A percentile compares a stretch with the other conserved stretches of the same genome.
Conservation (phyloP, 2,113 vertebrate species). For the Opisthocomus hoazin region DNA sequence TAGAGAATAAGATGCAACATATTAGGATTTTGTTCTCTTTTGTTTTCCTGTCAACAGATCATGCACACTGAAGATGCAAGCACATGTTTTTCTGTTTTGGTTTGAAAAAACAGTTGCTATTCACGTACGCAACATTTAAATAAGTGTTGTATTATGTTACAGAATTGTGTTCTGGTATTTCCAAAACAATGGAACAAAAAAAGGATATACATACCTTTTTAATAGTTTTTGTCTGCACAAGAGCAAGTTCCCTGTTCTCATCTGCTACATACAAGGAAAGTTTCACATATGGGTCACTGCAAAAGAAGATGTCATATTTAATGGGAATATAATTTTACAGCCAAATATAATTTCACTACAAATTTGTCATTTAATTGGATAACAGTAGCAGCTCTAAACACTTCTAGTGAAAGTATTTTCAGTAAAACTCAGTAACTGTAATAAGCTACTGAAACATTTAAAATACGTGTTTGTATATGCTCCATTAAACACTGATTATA, state of each 20-base stretch:
- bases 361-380: neutral
- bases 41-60: neutral
- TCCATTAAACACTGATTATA: too few species aligned
- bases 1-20: neutral
- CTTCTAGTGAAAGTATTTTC: neutral
- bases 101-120: neutral
- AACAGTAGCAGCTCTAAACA: neutral
- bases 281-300: slow-evolving; percentile 96
- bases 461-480: neutral
- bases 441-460: neutral
- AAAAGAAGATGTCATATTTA: slow-evolving; percentile 49
- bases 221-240: slow-evolving; percentile 97
- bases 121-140: accelerated
- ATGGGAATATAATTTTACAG: neutral
- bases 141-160: accelerated
- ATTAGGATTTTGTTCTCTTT: neutral
- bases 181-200: neutral
- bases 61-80: neutral
- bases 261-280: slow-evolving; percentile 94
- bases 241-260: slow-evolving; percentile 92
- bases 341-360: neutral
- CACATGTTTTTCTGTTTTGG: too few species aligned
- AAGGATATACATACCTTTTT: slow-evolving; percentile 85
- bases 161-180: neutral
- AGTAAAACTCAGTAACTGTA: neutral